Evolutionary conservation across 2,797 vertebrate species (phyloP), one percentile per base, ranked within the genome.

Genomic region (Apogon talboti): DNA sequence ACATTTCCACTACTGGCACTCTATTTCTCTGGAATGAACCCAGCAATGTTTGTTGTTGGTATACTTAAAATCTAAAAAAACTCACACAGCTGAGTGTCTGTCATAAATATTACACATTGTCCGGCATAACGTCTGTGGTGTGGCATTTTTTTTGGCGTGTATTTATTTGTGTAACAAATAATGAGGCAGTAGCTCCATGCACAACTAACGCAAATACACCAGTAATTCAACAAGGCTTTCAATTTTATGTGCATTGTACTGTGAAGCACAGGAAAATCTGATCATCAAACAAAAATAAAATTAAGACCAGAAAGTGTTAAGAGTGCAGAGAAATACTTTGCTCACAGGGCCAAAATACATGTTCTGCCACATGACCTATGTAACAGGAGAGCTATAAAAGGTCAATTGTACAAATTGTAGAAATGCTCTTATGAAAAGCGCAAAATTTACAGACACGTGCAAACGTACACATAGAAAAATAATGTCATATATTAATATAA

Each of bases 21-120:
- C 7, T 69, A 24, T 42, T 41, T 55, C 38, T 61, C 58, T 1
- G 74, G 74, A 78, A 75, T 82, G 57, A 75, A 66, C 21, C 61
- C 16, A 35, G 11, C 61, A 55, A 57, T 59, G 6, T 33, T 1
- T 62, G 45, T 66, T 53, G 3, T 53, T 69, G 13, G 10, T 30
- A 16, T 37, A 11, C 46, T 42, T 13, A 44, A 66, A 48, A 38
- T 33, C 7, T 11, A 28, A 18, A n/a, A n/a, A 62, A 58, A 1
- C 9, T 35, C 7, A 35, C 9, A 35, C 9, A 10, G 33, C 33
- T 35, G 33, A 35, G 10, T 35, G 33, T 35, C 2, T 35, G 0
- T 0, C 33, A 28, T 35, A 35, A 35, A 35, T 35, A 35, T 10
- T 10, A 35, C 33, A 35, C 33, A 35, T 35, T 8, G 3, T 35